A percentile compares a stretch with the other conserved stretches of the same genome.
Conservation (phyloP, 2,113 vertebrate genomes). For the Mus spicilegus region DNA sequence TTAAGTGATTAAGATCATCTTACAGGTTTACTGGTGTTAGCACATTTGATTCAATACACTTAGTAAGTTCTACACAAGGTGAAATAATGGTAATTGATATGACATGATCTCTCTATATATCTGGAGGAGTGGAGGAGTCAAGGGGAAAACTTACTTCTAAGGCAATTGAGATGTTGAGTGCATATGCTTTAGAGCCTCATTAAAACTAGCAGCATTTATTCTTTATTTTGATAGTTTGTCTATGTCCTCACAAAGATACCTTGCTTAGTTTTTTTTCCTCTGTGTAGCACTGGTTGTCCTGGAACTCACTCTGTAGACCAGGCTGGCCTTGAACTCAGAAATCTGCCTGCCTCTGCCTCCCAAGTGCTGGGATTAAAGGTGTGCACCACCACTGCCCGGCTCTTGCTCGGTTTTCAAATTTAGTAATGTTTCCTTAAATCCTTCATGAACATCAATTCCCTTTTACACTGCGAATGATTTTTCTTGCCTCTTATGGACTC, state of each 20-base stretch:
- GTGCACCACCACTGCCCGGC: too few species aligned
- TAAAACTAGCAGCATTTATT: neutral
- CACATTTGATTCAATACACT: neutral
- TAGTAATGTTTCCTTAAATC: neutral
- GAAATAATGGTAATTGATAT: neutral
- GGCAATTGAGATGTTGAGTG: neutral
- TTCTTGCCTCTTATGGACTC: neutral
- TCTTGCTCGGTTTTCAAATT: neutral
- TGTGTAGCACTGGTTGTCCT: too few species aligned
- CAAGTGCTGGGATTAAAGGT: too few species aligned
- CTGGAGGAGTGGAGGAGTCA: neutral
- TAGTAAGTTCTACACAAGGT: neutral
- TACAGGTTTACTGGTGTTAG: neutral
- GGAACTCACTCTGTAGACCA: too few species aligned
- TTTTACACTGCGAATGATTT: neutral
- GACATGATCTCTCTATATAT: neutral
- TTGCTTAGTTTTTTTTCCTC: neutral
- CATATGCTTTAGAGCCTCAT: neutral
- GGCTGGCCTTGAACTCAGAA: too few species aligned
- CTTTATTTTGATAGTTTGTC: neutral
- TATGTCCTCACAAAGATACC: neutral
- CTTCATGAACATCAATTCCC: neutral
- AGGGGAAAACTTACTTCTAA: too few species aligned
- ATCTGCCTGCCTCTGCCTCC: too few species aligned
- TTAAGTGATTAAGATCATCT: neutral